Percentiles rank a stretch among this genome's conserved stretches.
These are phyloP conservation scores for Amniataba percoides DNA, from an alignment of 2,797 vertebrate genomes.

Conservation along the genomic window DNA sequence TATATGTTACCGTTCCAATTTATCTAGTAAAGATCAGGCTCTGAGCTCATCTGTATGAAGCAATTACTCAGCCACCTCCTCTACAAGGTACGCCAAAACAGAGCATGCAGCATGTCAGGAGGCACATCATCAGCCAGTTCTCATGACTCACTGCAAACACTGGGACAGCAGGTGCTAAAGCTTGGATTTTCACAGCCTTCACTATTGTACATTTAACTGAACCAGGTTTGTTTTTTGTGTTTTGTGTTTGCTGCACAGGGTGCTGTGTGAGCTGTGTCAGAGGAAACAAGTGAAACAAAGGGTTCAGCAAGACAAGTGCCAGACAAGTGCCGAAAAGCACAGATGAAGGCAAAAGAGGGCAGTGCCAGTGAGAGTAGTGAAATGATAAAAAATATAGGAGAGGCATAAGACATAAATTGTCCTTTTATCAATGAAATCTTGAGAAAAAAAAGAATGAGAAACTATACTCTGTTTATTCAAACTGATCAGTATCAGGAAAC, in stretches of 20 bases:
- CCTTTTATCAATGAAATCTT: neutral
- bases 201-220: neutral
- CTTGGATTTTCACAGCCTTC: constrained; percentile 31
- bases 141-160: constrained; percentile 60
- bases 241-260: too few relatives aligned
- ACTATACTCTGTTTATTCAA: too few relatives aligned
- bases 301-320: neutral
- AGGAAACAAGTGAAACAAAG: constrained; percentile 6
- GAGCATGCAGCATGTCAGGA: constrained; percentile 50
- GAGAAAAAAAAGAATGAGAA: too few relatives aligned
- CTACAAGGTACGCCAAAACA: constrained; percentile 48
- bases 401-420: neutral
- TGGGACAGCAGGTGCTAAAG: constrained; percentile 60
- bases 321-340: neutral
- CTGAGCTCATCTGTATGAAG: constrained; percentile 32
- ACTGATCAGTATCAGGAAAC: too few relatives aligned
- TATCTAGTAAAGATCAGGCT: constrained; percentile 7
- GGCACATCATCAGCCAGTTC: constrained; percentile 55
- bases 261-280: constrained; percentile 13
- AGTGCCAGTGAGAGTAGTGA: neutral
- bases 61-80: constrained; percentile 31
- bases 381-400: neutral
- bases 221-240: neutral
- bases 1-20: neutral
- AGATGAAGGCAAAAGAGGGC: neutral